phyloP scores from a whole-genome alignment of 2,888 invertebrate species.

The Microctonus hyperodae region DNA sequence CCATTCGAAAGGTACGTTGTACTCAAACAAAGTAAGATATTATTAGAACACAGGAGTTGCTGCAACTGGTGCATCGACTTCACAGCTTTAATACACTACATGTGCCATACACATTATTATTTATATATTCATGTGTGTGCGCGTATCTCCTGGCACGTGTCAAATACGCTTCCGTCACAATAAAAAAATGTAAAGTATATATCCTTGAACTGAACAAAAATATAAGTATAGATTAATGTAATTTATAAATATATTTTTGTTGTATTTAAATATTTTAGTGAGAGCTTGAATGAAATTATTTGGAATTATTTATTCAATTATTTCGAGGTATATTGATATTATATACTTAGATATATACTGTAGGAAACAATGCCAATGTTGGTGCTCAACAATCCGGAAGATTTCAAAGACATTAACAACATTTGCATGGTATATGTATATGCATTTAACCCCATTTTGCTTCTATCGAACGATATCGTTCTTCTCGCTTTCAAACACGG shows the following conservation, averaged over 20 bases:
- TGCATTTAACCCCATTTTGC: slow-evolving; percentile 21
- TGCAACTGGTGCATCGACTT: slow-evolving; percentile 31
- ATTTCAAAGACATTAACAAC: neutral
- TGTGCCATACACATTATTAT: neutral
- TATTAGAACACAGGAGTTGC: slow-evolving; percentile 52
- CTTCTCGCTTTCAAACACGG: slow-evolving; percentile 5
- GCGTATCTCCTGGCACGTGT: slow-evolving; percentile 12
- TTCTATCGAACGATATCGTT: neutral
- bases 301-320: no score
- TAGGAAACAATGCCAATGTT: no score
- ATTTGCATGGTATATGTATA: neutral
- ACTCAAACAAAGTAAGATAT: slow-evolving; percentile 63
- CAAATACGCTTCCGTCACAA: slow-evolving; percentile 17
- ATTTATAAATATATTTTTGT: no score
- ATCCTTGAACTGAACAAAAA: neutral
- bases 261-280: no score
- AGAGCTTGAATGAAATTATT: no score
- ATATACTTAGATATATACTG: no score
- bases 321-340: no score
- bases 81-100: neutral
- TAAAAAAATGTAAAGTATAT: neutral
- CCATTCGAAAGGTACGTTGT: slow-evolving; percentile 62
- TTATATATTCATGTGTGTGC: neutral
- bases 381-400: neutral
- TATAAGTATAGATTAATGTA: no score